A percentile compares a stretch with the other conserved stretches of the same genome.
These are phyloP conservation scores for Heliconius eleuchia DNA, from an alignment of 1,140 invertebrate species.

Conservation along the genomic window DNA sequence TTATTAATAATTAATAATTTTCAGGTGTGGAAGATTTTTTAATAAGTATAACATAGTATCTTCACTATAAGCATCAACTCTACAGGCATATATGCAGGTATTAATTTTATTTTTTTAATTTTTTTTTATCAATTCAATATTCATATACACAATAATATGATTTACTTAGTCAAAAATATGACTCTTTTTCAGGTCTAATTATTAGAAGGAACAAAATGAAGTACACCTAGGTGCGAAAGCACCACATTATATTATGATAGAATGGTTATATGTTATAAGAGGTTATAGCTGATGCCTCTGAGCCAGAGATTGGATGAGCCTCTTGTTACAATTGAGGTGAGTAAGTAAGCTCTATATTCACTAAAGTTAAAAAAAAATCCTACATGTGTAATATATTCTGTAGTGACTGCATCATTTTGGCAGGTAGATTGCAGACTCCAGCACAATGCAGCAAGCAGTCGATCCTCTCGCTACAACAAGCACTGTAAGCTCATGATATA, in stretches of 20 bases:
- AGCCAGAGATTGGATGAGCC: constrained; percentile 81
- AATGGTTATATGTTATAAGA: constrained; percentile 73
- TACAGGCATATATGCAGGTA: too few relatives aligned
- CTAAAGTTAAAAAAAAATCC: too few relatives aligned
- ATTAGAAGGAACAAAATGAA: constrained; percentile 62
- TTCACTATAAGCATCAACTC: too few relatives aligned
- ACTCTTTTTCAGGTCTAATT: constrained; percentile 36
- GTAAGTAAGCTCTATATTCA: constrained; percentile 20
- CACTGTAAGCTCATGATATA: constrained; percentile 62
- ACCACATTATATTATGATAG: constrained; percentile 77
- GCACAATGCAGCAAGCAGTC: constrained; percentile 82
- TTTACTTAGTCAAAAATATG: background rate
- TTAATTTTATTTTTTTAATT: too few relatives aligned
- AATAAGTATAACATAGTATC: too few relatives aligned
- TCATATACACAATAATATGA: background rate
- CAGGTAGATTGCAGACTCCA: constrained; percentile 82
- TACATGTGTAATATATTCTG: constrained; percentile 41
- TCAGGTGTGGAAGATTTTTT: too few relatives aligned
- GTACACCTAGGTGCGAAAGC: constrained; percentile 68
- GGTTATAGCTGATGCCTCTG: constrained; percentile 81
- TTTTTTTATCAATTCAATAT: background rate
- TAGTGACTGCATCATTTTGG: constrained; percentile 68
- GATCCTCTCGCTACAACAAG: constrained; percentile 80
- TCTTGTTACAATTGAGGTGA: constrained; percentile 82
- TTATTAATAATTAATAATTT: too few relatives aligned